Conservation (phyloP, 2,888 invertebrate species). For the Drosophila subsilvestris region DNA sequence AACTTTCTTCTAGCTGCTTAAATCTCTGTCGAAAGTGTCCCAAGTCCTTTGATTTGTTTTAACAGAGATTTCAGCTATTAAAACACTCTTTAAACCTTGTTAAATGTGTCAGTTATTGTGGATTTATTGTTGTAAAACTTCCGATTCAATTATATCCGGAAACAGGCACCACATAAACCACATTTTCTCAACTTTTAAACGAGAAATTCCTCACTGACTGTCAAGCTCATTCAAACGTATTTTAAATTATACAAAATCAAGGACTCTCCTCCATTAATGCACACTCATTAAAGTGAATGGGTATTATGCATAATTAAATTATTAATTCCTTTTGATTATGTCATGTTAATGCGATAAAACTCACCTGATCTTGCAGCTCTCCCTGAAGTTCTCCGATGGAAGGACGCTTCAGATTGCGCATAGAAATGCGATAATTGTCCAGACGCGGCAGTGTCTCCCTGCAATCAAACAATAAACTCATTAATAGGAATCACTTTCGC, state of each 20-base stretch:
- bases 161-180: neutral
- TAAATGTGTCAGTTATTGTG: no score
- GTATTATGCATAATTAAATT: constrained; percentile 8
- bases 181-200: no score
- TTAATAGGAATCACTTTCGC: constrained; percentile 13
- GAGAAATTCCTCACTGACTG: neutral
- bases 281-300: constrained; percentile 8
- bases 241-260: neutral
- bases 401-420: constrained; percentile 91
- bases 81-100: no score
- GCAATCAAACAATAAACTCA: constrained; percentile 42
- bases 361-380: constrained; percentile 84
- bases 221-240: neutral
- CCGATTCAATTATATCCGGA: no score
- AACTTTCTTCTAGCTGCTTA: no score
- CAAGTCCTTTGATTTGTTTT: no score
- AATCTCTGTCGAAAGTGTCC: no score
- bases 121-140: no score
- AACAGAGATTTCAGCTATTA: no score
- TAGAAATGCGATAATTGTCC: constrained; percentile 92
- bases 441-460: constrained; percentile 92
- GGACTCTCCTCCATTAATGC: no score
- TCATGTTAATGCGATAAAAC: constrained; percentile 31
- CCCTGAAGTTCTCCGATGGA: constrained; percentile 93
- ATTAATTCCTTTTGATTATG: neutral